These are phyloP conservation scores for Amblyjoppa proteus DNA, from an alignment of 2,888 invertebrate species.

Conservation along the genomic window DNA sequence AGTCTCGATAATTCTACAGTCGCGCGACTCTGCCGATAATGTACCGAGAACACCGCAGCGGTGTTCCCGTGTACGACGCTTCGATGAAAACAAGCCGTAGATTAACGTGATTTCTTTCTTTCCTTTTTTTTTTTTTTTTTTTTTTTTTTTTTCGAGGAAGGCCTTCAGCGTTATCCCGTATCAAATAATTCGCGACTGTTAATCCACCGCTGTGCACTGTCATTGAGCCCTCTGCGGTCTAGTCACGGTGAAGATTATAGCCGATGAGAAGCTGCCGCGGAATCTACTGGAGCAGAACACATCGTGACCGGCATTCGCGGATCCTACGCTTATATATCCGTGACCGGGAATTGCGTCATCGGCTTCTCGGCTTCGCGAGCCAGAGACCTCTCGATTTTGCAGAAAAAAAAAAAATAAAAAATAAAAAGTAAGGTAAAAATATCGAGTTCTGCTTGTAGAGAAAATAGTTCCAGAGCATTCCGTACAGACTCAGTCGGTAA, in stretches of 20 bases:
- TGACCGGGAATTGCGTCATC: conserved; percentile 47
- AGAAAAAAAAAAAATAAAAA: conserved; percentile 14
- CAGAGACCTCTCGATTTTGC: conserved; percentile 29
- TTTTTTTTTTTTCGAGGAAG: conserved; percentile 1
- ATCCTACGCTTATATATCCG: conserved; percentile 46
- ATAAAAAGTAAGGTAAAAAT: not conserved
- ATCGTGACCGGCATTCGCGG: conserved; percentile 48
- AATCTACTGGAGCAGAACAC: conserved; percentile 63
- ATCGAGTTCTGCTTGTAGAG: too few relatives aligned
- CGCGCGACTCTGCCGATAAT: not conserved
- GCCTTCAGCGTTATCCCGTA: not conserved
- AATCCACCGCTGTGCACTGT: conserved; percentile 1
- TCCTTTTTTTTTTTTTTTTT: not conserved
- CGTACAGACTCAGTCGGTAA: not conserved
- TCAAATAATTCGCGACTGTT: conserved; percentile 3
- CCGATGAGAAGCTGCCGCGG: conserved; percentile 15
- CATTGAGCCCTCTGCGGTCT: conserved; percentile 17
- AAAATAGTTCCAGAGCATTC: not conserved
- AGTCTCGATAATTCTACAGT: not conserved
- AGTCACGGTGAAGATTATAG: conserved; percentile 4
- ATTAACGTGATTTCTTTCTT: not conserved
- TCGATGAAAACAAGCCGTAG: not conserved
- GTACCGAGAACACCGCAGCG: not conserved
- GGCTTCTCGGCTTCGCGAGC: not conserved
- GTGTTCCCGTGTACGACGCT: not conserved